These are phyloP conservation scores for Capra hircus DNA, from an alignment of 2,113 vertebrate genomes.

Conservation along the genomic window DNA sequence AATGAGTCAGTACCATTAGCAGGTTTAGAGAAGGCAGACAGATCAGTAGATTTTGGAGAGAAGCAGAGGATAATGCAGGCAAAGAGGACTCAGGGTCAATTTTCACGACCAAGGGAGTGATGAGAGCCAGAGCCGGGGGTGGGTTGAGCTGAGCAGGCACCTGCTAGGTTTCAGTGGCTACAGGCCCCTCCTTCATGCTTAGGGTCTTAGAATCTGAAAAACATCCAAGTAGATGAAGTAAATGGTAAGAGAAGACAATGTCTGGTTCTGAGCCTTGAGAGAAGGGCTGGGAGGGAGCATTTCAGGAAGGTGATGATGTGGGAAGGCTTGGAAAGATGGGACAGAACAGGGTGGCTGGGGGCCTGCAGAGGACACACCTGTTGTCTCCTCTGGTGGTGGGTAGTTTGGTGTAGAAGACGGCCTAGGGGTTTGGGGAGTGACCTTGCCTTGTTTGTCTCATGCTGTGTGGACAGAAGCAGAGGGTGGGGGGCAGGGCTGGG, in stretches of 20 bases:
- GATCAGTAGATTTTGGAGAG: background rate
- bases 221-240: background rate
- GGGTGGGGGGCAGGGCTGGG: background rate
- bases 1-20: background rate
- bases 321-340: background rate
- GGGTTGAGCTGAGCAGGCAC: background rate
- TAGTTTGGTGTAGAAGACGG: accelerated
- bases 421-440: background rate
- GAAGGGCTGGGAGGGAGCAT: background rate
- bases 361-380: background rate
- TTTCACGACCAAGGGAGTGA: no score
- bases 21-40: background rate
- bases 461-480: background rate
- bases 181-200: background rate
- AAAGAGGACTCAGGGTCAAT: background rate
- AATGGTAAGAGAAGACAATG: background rate
- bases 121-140: background rate
- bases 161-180: background rate
- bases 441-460: background rate
- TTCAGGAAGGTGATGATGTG: background rate
- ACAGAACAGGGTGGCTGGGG: no score
- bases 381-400: background rate
- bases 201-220: background rate
- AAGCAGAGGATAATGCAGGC: background rate
- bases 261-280: background rate